Evolutionary conservation across 2,888 invertebrate genomes (phyloP), one percentile per base, ranked within the genome.

Genomic region (Aricia artaxerxes): DNA sequence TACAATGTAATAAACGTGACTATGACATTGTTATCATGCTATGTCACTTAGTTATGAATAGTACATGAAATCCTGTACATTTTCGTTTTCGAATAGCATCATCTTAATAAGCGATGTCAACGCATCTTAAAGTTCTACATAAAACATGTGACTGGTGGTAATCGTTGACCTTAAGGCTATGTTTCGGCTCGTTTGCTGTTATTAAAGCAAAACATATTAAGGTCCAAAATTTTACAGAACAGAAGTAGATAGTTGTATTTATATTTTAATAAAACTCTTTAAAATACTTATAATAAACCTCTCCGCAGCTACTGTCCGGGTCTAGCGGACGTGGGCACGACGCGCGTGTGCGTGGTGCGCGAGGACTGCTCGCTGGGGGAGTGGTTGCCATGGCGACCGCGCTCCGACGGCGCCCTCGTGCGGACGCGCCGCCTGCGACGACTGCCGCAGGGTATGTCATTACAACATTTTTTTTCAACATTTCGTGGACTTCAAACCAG

Each of bases 351-450:
- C 83, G 92, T 95, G 40, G 91, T 95, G 78, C 89, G 90, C 0
- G 95, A 95, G 81, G 94, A 95, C 84, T 96, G 96, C 83, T 87
- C 88, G 2, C 87, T 96, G 72, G 95, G 93, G 1, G 95, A 95
- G 79, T 96, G 96, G 96, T 89, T 95, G 78, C 93, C 95, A 79
- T 96, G 96, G 96, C 86, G 91, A 81, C 93, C 95, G 1, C 88
- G 95, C 2, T 88, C 93, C 24, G 95, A 95, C 80, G 95, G 95
- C 0, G 95, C 92, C 0, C 85, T 93, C 1, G 92, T 93, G 53
- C 89, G 94, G 75, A 94, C 92, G 0, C 87, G 94, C n/a, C 87
- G 92, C 2, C 84, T 95, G 1, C 87, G 90, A 44, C 87, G 87
- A 83, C 83, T 95, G 60, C 93, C 95, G 1, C 94, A 94, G 87